Base-by-base conservation (phyloP, 2,113 vertebrate species). In the Rhabdornis inornatus region DNA sequence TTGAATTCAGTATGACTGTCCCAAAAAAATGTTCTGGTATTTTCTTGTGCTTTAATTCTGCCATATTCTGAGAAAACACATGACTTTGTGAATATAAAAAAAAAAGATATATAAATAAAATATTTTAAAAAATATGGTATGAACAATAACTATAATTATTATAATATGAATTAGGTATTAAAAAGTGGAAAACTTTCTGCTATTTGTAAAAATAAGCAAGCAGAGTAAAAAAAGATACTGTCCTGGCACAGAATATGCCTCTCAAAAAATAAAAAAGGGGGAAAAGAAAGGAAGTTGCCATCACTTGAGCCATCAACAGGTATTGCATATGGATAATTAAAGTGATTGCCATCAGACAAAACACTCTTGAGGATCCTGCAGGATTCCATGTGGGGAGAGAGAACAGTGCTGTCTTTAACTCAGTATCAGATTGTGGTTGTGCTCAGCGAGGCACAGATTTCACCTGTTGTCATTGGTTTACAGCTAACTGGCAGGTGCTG, bases 391-490 rank as follows among this genome's bases (percentile, higher is more conserved):
- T 44, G 49, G 11, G 30, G 11, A 16, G 6, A 11, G 61, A 44
- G 44, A 56, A 6, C 20, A 11, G 10, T 4, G 12, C 33, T 56
- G 5, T 22, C 15, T 50, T 42, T 11, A 68, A 35, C 16, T 40
- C 33, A 9, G 0, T 20, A 28, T 42, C 21, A 33, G 63, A 56
- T 13, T 49, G 39, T 13, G 30, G 5, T 25, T 31, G 35, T 55
- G 52, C 23, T 82, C 20, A 39, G 28, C 2, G 0, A 60, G 24
- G 39, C 8, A 23, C 9, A 57, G n/a, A 9, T 56, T 78, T 45
- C 16, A 2, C 42, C 13, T 61, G 35, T 8, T 2, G 1, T 16
- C 33, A 19, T 2, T 27, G 27, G 1, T 31, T 33, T 20, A 1
- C 30, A 4, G 23, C 28, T 13, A 9, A 5, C 57, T 20, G 55